These are phyloP conservation scores for Hedya salicella DNA, from an alignment of 2,888 invertebrate species.

Conservation along the genomic window DNA sequence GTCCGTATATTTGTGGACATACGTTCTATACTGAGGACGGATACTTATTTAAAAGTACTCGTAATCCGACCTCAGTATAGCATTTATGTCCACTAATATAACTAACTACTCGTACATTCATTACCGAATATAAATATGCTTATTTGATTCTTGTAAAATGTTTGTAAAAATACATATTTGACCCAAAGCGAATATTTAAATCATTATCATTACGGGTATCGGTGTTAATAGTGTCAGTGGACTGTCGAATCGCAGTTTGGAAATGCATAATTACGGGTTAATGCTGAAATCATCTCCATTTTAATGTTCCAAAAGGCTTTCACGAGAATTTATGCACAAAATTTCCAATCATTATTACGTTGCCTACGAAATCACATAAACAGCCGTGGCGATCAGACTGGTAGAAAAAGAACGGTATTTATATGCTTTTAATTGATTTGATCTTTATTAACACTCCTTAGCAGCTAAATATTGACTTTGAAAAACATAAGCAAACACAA, in stretches of 20 bases:
- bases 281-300: conserved; percentile 23
- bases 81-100: no score
- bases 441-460: no score
- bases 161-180: not conserved
- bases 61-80: no score
- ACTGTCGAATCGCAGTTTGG: conserved; percentile 5
- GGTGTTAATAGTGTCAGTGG: not conserved
- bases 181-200: not conserved
- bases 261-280: conserved; percentile 22
- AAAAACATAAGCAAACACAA: no score
- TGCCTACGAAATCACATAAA: not conserved
- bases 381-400: not conserved
- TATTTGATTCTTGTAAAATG: no score
- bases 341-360: not conserved
- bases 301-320: conserved; percentile 25
- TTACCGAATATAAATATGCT: no score
- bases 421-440: no score
- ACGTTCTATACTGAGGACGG: no score
- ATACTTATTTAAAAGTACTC: no score
- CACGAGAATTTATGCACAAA: not conserved
- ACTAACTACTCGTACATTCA: no score
- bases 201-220: not conserved
- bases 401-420: not conserved
- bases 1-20: no score
- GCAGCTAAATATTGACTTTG: no score